Evolutionary conservation across 2,113 vertebrate genomes (phyloP).

Genomic region (Danio rerio): GRCz12tu NC_133178.1:65492501-65493000

Average conservation of each 20-base stretch:
- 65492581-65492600: not conserved
- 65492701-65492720: conserved; percentile 17
- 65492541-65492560: not conserved
- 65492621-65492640: not conserved
- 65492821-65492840: too few species aligned
- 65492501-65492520: not conserved
- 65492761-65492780: not conserved
- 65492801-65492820: too few species aligned
- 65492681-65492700: not conserved
- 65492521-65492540: not conserved
- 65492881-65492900: too few species aligned
- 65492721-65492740: not conserved
- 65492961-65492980: too few species aligned
- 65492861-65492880: too few species aligned
- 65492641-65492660: not conserved
- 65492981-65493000: too few species aligned
- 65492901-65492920: too few species aligned
- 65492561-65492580: not conserved
- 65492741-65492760: not conserved
- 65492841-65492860: too few species aligned
- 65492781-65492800: too few species aligned
- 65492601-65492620: not conserved
- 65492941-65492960: too few species aligned
- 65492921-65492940: too few species aligned
- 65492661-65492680: not conserved